Conservation (phyloP, 2,113 vertebrate species). For the Lycaon pictus region DNA sequence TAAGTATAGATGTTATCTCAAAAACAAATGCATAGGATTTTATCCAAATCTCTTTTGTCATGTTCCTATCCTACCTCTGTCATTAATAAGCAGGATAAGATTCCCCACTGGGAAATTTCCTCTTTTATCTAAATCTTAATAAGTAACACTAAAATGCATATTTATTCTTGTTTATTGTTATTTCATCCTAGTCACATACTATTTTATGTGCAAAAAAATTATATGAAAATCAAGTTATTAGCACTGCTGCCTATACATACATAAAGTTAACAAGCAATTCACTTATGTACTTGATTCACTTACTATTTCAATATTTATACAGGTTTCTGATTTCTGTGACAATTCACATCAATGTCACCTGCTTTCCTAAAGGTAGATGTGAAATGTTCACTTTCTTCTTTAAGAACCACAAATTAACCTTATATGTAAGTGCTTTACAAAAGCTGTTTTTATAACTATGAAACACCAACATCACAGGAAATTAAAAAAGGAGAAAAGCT, state of each 20-base stretch:
- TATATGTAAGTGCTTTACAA: background rate
- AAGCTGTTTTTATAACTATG: constrained; percentile 32
- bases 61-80: constrained; percentile 19
- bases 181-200: background rate
- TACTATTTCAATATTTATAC: constrained; percentile 13
- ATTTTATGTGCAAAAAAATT: background rate
- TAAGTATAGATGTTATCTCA: background rate
- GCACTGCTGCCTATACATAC: background rate
- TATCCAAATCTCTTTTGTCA: background rate
- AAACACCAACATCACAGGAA: background rate
- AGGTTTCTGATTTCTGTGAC: constrained; percentile 26
- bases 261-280: background rate
- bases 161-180: background rate
- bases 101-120: background rate
- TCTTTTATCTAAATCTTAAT: background rate
- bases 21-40: constrained; percentile 34
- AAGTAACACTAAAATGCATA: background rate
- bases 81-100: constrained; percentile 13
- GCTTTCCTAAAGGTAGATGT: background rate
- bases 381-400: background rate
- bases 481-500: constrained; percentile 31
- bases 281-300: background rate
- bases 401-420: background rate
- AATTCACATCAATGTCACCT: constrained; percentile 29
- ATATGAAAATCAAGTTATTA: background rate